Evolutionary conservation across 2,888 invertebrate species (phyloP).

Genomic region (Caenorhabditis macrosperma): DNA sequence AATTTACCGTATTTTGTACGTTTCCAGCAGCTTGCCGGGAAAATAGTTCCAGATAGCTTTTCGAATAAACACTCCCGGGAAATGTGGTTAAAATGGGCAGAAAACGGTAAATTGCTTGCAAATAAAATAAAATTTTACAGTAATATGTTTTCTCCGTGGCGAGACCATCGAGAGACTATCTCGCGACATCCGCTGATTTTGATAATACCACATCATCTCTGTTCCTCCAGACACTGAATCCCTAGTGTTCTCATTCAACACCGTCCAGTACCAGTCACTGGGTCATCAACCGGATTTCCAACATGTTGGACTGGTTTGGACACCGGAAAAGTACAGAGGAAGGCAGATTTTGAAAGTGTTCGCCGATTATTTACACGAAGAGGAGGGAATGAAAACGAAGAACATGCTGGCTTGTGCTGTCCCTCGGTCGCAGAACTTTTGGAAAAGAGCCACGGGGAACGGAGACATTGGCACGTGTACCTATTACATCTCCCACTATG

Average conservation of each 20-base stretch:
- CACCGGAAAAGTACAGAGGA: constrained; percentile 34
- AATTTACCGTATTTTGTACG: too few relatives aligned
- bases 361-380: constrained; percentile 7
- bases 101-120: too few relatives aligned
- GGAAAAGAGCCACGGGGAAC: constrained; percentile 30
- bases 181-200: too few relatives aligned
- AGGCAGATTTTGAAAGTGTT: constrained; percentile 29
- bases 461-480: constrained; percentile 30
- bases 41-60: too few relatives aligned
- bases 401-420: constrained; percentile 44
- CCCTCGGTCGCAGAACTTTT: constrained; percentile 44
- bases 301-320: constrained; percentile 44
- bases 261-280: constrained; percentile 36
- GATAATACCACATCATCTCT: too few relatives aligned
- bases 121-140: too few relatives aligned
- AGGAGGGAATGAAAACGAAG: constrained; percentile 20
- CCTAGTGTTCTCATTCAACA: constrained; percentile 16
- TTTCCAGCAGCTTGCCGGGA: too few relatives aligned
- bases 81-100: too few relatives aligned
- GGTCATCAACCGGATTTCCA: constrained; percentile 28
- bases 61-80: too few relatives aligned
- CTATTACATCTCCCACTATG: constrained; percentile 41
- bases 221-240: too few relatives aligned
- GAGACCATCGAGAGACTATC: too few relatives aligned
- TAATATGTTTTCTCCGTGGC: too few relatives aligned